phyloP scores from a whole-genome alignment of 2,888 invertebrate genomes.

The Drosophila phalerata region DNA sequence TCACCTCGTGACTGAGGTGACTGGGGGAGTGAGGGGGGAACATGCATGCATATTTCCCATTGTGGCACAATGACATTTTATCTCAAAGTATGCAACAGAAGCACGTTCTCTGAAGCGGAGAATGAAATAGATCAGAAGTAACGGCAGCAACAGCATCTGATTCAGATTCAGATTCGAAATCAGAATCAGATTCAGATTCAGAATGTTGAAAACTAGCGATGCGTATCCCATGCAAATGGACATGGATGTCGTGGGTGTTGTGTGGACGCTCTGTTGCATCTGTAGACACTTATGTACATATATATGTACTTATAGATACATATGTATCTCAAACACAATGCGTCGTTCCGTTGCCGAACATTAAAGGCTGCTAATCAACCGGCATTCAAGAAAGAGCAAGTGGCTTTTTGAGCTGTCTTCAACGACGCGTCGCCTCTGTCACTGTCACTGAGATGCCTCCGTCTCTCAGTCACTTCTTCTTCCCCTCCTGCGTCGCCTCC shows the following conservation, averaged over 20 bases:
- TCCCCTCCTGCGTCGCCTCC: neutral
- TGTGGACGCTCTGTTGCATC: slow-evolving; percentile 63
- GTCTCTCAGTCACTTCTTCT: no score
- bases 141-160: slow-evolving; percentile 46
- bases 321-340: slow-evolving; percentile 30
- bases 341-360: slow-evolving; percentile 57
- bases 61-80: slow-evolving; percentile 78
- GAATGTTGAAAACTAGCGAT: slow-evolving; percentile 67
- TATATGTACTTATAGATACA: slow-evolving; percentile 2
- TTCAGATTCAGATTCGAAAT: slow-evolving; percentile 37
- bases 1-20: slow-evolving; percentile 9
- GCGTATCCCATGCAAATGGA: slow-evolving; percentile 69
- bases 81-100: slow-evolving; percentile 80
- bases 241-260: slow-evolving; percentile 32
- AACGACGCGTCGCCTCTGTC: slow-evolving; percentile 4
- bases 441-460: neutral
- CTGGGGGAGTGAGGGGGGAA: neutral
- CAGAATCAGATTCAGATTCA: slow-evolving; percentile 50
- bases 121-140: slow-evolving; percentile 74
- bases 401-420: slow-evolving; percentile 54
- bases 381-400: slow-evolving; percentile 70
- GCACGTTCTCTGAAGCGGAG: slow-evolving; percentile 81
- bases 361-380: slow-evolving; percentile 75
- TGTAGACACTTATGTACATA: slow-evolving; percentile 23
- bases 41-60: slow-evolving; percentile 35